phyloP scores from a whole-genome alignment of 2,113 vertebrate species.

The Sylvia atricapilla region DNA sequence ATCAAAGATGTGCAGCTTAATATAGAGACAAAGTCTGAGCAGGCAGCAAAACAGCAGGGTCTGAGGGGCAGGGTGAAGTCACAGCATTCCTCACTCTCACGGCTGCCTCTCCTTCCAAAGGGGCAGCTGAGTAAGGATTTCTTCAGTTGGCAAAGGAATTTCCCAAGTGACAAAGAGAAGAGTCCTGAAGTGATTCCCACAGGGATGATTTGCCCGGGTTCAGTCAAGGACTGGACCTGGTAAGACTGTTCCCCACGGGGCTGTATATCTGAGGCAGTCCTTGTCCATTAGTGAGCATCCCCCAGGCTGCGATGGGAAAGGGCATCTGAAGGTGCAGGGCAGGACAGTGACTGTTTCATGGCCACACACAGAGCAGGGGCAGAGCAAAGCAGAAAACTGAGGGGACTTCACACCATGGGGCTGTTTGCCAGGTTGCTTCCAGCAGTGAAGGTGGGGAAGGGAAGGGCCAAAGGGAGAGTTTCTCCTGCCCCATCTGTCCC shows the following conservation, averaged over 20 bases:
- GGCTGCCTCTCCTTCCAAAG: background rate
- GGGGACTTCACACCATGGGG: background rate
- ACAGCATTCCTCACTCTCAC: background rate
- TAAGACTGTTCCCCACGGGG: background rate
- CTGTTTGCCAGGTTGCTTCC: background rate
- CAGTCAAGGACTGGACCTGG: background rate
- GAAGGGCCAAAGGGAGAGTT: fast-evolving
- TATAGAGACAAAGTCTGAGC: background rate
- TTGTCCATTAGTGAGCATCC: background rate
- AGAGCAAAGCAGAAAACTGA: background rate
- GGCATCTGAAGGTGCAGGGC: background rate
- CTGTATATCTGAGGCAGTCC: background rate
- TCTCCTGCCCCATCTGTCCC: background rate
- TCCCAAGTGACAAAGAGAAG: background rate
- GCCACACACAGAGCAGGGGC: background rate
- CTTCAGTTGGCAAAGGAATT: background rate
- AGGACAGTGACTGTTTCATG: background rate
- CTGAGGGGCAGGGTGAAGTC: background rate
- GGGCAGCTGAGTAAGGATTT: background rate
- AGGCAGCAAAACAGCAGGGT: background rate
- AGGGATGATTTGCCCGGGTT: background rate
- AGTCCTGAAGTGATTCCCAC: background rate
- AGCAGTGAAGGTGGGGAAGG: background rate
- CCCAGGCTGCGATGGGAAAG: background rate
- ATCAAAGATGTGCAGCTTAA: background rate